These are phyloP conservation scores for Phortica magna DNA, from an alignment of 2,888 invertebrate species.

Conservation along the genomic window DNA sequence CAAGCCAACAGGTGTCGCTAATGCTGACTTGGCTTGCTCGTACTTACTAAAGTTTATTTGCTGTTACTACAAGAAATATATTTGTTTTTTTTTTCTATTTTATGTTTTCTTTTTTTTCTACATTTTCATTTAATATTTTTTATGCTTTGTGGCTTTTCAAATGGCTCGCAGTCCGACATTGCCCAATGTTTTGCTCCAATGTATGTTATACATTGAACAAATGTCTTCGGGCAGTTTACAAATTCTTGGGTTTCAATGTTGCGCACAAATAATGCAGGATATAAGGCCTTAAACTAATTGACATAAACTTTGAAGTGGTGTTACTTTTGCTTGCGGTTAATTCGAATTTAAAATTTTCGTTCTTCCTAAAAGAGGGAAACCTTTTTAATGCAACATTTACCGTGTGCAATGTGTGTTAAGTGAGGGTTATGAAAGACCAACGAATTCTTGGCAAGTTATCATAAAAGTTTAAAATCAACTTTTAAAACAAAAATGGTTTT, in stretches of 20 bases:
- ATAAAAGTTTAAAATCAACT: too few species aligned
- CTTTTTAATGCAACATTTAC: too few species aligned
- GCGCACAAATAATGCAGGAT: background rate
- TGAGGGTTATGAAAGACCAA: too few species aligned
- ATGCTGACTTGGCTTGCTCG: background rate
- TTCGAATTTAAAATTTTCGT: too few species aligned
- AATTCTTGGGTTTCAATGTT: background rate
- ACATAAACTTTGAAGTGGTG: too few species aligned
- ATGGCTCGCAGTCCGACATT: background rate
- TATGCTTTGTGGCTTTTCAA: slow-evolving; percentile 1
- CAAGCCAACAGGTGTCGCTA: slow-evolving; percentile 23
- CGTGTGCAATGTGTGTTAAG: too few species aligned
- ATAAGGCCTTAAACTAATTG: too few species aligned
- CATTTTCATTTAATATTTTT: background rate
- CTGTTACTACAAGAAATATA: background rate
- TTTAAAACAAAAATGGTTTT: too few species aligned
- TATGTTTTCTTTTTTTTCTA: background rate
- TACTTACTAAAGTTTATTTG: slow-evolving; percentile 13
- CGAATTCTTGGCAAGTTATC: too few species aligned
- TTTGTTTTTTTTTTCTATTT: background rate
- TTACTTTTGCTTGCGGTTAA: too few species aligned
- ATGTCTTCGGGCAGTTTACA: background rate
- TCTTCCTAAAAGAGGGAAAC: too few species aligned
- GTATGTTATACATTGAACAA: background rate
- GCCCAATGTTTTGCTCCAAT: background rate